These are phyloP conservation scores for Anguilla marmorata DNA, from an alignment of 2,797 vertebrate genomes.

Conservation along the genomic window DNA sequence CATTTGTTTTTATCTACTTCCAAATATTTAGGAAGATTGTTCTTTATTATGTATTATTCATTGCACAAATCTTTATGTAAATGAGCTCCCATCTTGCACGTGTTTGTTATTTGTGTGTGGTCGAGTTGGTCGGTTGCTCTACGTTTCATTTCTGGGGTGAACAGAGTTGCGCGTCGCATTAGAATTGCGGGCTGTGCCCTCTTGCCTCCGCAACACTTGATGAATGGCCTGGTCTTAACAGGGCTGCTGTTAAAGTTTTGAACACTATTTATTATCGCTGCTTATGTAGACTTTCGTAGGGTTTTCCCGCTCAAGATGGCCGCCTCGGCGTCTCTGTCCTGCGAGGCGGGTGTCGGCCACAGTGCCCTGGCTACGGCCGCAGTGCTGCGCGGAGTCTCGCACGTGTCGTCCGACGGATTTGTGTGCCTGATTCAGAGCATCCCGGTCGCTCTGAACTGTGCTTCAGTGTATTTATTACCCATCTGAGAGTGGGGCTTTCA, in stretches of 20 bases:
- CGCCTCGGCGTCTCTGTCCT: neutral
- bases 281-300: neutral
- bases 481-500: neutral
- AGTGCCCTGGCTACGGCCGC: neutral
- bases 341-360: neutral
- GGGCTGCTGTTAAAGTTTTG: neutral
- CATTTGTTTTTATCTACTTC: neutral
- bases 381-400: neutral
- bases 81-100: neutral
- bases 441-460: neutral
- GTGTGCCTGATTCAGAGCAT: neutral
- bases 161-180: neutral
- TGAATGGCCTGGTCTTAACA: neutral
- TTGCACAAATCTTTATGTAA: neutral
- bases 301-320: neutral
- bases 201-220: neutral
- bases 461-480: neutral
- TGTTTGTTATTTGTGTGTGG: neutral
- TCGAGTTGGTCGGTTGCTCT: neutral
- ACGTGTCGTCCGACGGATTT: neutral
- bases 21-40: neutral
- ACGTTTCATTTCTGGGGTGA: neutral
- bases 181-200: neutral
- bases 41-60: neutral
- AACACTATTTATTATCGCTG: neutral